phyloP scores from a whole-genome alignment of 1,140 invertebrate species.

The Drosophila orosa region DNA sequence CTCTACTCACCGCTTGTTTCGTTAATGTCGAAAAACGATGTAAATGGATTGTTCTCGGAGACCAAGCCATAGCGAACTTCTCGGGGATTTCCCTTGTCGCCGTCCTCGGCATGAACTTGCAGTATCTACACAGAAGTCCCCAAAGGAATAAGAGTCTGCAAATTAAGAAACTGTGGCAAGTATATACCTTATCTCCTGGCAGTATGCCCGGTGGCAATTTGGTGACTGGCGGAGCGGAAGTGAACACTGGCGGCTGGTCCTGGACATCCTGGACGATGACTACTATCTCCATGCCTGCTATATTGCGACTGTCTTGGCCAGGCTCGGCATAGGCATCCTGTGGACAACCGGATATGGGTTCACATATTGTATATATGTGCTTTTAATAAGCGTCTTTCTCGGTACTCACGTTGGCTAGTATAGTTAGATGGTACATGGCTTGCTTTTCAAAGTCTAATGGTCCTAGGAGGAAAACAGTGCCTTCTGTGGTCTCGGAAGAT shows the following conservation, averaged over 20 bases:
- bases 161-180: neutral
- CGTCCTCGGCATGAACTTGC: constrained; percentile 93
- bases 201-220: constrained; percentile 87
- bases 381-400: neutral
- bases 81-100: constrained; percentile 92
- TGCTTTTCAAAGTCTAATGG: constrained; percentile 93
- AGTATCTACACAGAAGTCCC: constrained; percentile 86
- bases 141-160: constrained; percentile 6
- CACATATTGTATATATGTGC: constrained; percentile 1
- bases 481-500: constrained; percentile 89
- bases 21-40: constrained; percentile 92
- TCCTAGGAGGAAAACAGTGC: constrained; percentile 89
- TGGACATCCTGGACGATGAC: constrained; percentile 94
- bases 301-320: constrained; percentile 92
- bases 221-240: constrained; percentile 91
- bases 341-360: constrained; percentile 10
- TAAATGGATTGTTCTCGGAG: constrained; percentile 92
- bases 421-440: constrained; percentile 92
- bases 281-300: constrained; percentile 91
- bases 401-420: constrained; percentile 91
- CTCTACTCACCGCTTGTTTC: constrained; percentile 89
- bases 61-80: constrained; percentile 93
- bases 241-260: constrained; percentile 94
- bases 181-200: constrained; percentile 86
- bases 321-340: constrained; percentile 94